Conservation (phyloP, 2,888 invertebrate species). For the Pinctada fucata region DNA sequence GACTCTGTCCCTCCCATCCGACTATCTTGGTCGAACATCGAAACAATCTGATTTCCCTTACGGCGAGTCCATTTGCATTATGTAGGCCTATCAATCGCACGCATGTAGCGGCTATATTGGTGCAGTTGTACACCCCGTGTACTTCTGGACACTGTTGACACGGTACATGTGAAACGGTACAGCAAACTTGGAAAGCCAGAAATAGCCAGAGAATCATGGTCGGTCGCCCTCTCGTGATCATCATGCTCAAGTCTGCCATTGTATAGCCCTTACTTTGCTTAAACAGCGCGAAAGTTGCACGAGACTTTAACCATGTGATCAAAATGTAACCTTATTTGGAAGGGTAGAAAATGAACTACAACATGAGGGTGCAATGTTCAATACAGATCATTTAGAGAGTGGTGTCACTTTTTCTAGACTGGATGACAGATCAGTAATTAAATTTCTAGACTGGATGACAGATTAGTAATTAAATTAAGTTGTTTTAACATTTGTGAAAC, state of each 20-base stretch:
- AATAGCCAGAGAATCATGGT: not conserved
- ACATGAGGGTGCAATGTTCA: conserved; percentile 6
- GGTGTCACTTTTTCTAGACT: conserved; percentile 1
- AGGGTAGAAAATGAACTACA: conserved; percentile 2
- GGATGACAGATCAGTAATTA: not conserved
- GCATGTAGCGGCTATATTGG: conserved; percentile 5
- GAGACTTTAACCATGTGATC: conserved; percentile 14
- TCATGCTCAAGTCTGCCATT: conserved; percentile 3
- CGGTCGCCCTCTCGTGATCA: not conserved
- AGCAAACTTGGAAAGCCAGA: not conserved
- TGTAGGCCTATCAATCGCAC: conserved; percentile 9
- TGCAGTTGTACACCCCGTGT: not conserved
- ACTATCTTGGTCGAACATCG: conserved; percentile 6
- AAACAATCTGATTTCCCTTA: conserved; percentile 8
- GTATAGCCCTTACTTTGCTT: not conserved
- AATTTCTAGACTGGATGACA: not conserved
- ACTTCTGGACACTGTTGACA: conserved; percentile 11
- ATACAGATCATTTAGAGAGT: conserved; percentile 14
- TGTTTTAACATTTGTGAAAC: conserved; percentile 2
- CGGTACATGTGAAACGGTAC: not conserved
- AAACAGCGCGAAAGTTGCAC: conserved; percentile 15
- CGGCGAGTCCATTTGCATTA: not conserved
- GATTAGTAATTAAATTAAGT: conserved; percentile 2
- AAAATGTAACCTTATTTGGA: conserved; percentile 21
- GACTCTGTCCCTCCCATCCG: conserved; percentile 3